Evolutionary conservation across 1,140 invertebrate species (phyloP).

Genomic region (Bombus fervidus): DNA sequence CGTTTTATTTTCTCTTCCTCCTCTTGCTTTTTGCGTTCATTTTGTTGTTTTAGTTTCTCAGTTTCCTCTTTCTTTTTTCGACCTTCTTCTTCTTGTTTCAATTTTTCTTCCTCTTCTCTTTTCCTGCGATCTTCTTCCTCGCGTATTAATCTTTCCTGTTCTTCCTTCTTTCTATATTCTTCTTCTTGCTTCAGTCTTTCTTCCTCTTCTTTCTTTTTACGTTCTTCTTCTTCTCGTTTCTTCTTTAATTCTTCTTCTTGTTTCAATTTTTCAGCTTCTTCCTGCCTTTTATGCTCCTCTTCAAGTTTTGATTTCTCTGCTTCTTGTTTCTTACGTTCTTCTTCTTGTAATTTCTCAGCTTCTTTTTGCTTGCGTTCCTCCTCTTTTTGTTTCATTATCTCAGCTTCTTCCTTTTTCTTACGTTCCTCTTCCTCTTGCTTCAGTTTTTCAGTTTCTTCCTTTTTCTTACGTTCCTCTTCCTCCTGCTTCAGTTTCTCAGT

Average conservation of each 20-base stretch:
- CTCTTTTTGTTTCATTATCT: constrained; percentile 44
- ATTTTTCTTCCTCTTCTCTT: too few species aligned
- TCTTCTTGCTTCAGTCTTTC: constrained; percentile 43
- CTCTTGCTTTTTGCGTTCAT: too few species aligned
- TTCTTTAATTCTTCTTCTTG: constrained; percentile 45
- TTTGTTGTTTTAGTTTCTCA: too few species aligned
- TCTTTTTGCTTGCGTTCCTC: constrained; percentile 42
- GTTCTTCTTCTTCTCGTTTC: constrained; percentile 36
- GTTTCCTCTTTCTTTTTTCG: too few species aligned
- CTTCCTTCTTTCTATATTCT: background rate
- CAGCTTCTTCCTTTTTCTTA: constrained; percentile 9
- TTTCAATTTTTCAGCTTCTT: constrained; percentile 53
- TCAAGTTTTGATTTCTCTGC: constrained; percentile 34
- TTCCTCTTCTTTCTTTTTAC: constrained; percentile 36
- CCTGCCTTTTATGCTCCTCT: constrained; percentile 43
- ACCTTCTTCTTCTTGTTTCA: too few species aligned
- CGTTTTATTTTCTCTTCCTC: too few species aligned
- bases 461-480: constrained; percentile 21
- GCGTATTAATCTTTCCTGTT: too few species aligned
- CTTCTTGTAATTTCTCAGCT: constrained; percentile 21
- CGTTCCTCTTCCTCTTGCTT: background rate
- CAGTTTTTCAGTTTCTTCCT: constrained; percentile 33
- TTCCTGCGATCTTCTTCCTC: too few species aligned
- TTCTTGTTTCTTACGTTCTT: constrained; percentile 13
- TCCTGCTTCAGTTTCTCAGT: constrained; percentile 6